A percentile compares a stretch with the other conserved stretches of the same genome.
These are phyloP conservation scores for Macropis europaea DNA, from an alignment of 2,888 invertebrate genomes.

Conservation along the genomic window DNA sequence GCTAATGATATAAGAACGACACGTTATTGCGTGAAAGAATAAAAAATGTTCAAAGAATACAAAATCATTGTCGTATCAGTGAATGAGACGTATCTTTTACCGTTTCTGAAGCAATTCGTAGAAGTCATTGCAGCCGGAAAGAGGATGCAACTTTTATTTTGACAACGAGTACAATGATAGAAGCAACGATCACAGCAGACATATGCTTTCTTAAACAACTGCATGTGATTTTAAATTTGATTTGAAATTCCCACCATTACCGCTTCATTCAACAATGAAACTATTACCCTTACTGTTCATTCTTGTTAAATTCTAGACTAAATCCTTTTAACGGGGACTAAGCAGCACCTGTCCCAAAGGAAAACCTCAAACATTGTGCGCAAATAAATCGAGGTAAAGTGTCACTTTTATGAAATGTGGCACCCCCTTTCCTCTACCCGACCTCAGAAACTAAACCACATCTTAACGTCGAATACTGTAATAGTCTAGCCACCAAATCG, in stretches of 20 bases:
- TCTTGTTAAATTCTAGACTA: not conserved
- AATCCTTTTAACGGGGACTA: not conserved
- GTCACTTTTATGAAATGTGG: not conserved
- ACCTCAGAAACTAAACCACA: not conserved
- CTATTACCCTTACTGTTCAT: not conserved
- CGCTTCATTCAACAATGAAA: not conserved
- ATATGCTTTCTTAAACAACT: constrained; percentile 17
- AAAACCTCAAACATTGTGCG: not conserved
- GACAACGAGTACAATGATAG: constrained; percentile 43
- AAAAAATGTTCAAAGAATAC: not conserved
- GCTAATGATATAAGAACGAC: not conserved
- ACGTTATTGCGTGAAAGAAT: not conserved
- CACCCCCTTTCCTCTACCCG: not conserved
- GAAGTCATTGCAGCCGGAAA: constrained; percentile 49
- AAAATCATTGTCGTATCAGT: not conserved
- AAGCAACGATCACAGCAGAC: not conserved
- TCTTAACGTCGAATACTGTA: not conserved
- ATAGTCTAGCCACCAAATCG: no score
- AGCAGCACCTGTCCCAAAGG: not conserved
- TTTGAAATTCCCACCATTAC: not conserved
- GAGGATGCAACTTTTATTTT: constrained; percentile 47
- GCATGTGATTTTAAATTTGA: not conserved
- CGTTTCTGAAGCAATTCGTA: constrained; percentile 47
- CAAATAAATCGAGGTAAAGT: not conserved
- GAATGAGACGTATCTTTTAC: constrained; percentile 21